These are phyloP conservation scores for Poecile atricapillus DNA, from an alignment of 2,113 vertebrate species.

Conservation along the genomic window DNA sequence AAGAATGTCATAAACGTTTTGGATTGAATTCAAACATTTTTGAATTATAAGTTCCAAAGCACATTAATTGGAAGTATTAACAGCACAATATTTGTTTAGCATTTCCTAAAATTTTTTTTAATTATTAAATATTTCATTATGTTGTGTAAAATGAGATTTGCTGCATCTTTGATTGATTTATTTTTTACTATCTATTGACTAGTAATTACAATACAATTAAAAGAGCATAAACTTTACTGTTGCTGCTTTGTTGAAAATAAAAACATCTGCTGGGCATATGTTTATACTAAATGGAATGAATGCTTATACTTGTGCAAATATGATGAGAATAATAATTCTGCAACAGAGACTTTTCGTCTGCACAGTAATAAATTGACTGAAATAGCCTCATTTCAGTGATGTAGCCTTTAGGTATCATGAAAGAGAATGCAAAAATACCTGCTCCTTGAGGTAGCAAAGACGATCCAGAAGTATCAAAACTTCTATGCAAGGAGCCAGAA, in stretches of 20 bases:
- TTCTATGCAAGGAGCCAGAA: slow-evolving; percentile 92
- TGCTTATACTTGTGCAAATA: slow-evolving; percentile 55
- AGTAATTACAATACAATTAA: slow-evolving; percentile 69
- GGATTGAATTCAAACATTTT: neutral
- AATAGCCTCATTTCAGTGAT: slow-evolving; percentile 26
- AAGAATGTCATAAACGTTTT: neutral
- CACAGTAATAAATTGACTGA: slow-evolving; percentile 18
- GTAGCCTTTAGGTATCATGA: slow-evolving; percentile 36
- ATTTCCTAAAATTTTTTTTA: neutral
- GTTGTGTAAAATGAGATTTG: neutral
- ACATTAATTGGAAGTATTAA: neutral
- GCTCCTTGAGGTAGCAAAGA: slow-evolving; percentile 94
- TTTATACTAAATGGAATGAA: slow-evolving; percentile 43
- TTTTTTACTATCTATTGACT: slow-evolving; percentile 51
- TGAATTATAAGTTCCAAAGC: neutral
- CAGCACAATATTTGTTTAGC: neutral
- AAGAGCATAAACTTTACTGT: slow-evolving; percentile 59
- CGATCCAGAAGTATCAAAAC: slow-evolving; percentile 94
- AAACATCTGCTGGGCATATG: slow-evolving; percentile 70
- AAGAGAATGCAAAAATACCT: slow-evolving; percentile 79
- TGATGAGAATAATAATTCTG: slow-evolving; percentile 53
- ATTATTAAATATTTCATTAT: neutral
- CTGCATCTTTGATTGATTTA: neutral
- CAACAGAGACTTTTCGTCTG: slow-evolving; percentile 9
- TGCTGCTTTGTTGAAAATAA: slow-evolving; percentile 57